Base-by-base conservation (phyloP, 1,140 invertebrate species). In the Bombus terrestris region DNA sequence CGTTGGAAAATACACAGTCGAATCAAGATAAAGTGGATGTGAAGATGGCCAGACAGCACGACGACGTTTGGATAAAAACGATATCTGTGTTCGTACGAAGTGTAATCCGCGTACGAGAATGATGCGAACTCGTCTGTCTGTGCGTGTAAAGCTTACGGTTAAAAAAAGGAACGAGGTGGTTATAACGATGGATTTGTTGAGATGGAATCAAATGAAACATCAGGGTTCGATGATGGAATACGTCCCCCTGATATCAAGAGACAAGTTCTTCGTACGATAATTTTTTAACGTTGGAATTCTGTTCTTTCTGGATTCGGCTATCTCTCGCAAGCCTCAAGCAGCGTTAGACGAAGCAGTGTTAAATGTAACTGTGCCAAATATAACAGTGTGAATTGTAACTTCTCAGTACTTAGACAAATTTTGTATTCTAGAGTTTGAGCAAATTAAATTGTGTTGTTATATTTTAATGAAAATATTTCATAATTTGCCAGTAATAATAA, bases 1-100 rank as follows among this genome's bases (percentile, higher is more conserved):
- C 86, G 85, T 89, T 89, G 89, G 89, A 92, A 93, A 93, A 91
- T 92, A 88, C 91, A 92, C 86, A 47, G 72, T 86, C 75, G 85
- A 89, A 90, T 90, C 89, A 88, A 83, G 82, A 78, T 83, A 78
- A 83, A 83, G 74, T 83, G 82, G 47, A 83, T 77, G 74, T n/a
- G 62, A 57, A 35, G 64, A 37, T 69, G 66, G 74, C 66, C 75
- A 82, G 80, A 74, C 80, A 71, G 80, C 22, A 74, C 80, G 80
- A 53, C n/a, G n/a, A 28, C 35, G 73, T 77, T 68, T n/a, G n/a
- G 43, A 66, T 77, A 77, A 83, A 83, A 83, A 83, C 74, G 73
- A 68, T 83, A 83, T 77, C 73, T 66, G 37, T 83, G 82, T 77
- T 37, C 73, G 81, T 47, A 64, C 37, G 39, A 43, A 76, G 43